Base-by-base conservation (phyloP, 2,888 invertebrate genomes). In the Chouioia cunea region DNA sequence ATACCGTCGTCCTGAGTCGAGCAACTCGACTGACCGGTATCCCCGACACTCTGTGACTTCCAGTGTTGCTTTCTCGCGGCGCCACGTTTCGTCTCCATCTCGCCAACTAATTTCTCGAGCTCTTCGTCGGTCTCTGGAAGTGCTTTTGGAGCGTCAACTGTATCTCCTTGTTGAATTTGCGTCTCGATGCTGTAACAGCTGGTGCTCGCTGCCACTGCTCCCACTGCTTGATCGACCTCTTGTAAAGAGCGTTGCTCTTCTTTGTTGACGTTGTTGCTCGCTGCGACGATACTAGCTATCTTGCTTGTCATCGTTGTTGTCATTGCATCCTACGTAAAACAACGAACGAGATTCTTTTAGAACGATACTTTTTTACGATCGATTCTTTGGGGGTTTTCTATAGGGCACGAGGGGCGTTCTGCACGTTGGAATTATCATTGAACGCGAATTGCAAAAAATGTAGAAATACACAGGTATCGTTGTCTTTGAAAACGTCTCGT, bases 1-100 rank as follows among this genome's bases (percentile, higher is more conserved):
- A 12, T 12, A 8, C 10, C 66, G 18, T 70, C 59, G 2, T 36
- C 36, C 36, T 2, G 36, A 36, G 4, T 12, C 4, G 36, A 36
- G 12, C 36, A 36, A 10, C 10, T 36, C 36, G 36, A 36, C 36
- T 36, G 36, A 36, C 74, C 73, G 1, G 77, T 78, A 58, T 87
- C 87, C 74, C 89, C 83, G 81, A 88, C 74, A 83, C 88, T 84
- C 83, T 89, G 88, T 1, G 86, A 87, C 77, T 87, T 87, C 85
- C 86, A 86, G 67, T 86, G 85, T 60, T 81, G 82, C 57, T 82
- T 83, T 12, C 82, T 77, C 2, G 79, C 74, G 0, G 78, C 76
- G 0, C 78, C 78, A 6, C 80, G 78, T 22, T 77, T 77, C 1
- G 64, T 22, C 57, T 78, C 77, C 59, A 54, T 65, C 48, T 76